Base-by-base conservation (phyloP, 2,888 invertebrate genomes). In the Teleiodes luculella region DNA sequence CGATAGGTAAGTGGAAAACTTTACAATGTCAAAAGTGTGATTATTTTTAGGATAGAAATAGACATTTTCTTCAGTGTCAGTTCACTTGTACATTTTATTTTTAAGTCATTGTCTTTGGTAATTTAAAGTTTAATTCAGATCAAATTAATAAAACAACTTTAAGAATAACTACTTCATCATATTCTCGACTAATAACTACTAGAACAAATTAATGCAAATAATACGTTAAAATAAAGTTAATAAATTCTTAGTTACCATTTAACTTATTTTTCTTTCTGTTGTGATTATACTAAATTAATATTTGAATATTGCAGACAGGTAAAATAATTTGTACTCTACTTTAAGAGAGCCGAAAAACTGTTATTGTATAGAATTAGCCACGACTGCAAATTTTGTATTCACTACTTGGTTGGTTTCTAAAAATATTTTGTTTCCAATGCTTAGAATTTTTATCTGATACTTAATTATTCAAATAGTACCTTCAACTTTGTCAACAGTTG, bases 11-110 rank as follows among this genome's bases (percentile, higher is more conserved):
- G 81, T 74, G 81, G 75, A 77, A 81, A 88, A 86, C 86, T 84
- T 81, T 86, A 88, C 88, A 89, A 89, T 89, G 88, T 88, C 88
- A 87, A 89, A 86, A 87, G 88, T 89, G 89, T 89, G 88, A 89
- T 89, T 77, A 80, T 85, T 43, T 85, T 87, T 85, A 88, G 83
- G 74, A 66, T 86, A 86, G 80, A 71, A 64, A 72, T 70, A 70
- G 76, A 74, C 70, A 76, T 77, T 64, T 67, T 69, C 73, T 80
- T 80, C 20, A 76, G 80, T 83, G 80, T 81, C 78, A 76, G 66
- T 73, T 74, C 83, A 16, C 10, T 16, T 82, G 80, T 83, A 82
- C 76, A 75, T 77, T 80, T 77, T 72, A 74, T 73, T 78, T 33
- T 74, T 71, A 76, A 80, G 88, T 86, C 88, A 87, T 87, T 87